Conservation (phyloP, 2,888 invertebrate genomes). For the Rhaphigaster nebulosa region DNA sequence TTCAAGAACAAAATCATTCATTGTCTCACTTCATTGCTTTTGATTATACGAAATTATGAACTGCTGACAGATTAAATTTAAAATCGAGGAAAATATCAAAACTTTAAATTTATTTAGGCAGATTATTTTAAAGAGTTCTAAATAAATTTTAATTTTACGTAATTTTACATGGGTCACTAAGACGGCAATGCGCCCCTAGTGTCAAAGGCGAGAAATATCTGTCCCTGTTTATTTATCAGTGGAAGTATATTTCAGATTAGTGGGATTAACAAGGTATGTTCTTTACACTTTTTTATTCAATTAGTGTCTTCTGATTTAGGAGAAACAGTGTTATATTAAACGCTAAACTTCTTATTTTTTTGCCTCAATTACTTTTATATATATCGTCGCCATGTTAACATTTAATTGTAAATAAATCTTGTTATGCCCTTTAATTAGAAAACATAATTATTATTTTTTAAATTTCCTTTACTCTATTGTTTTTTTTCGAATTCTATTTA, state of each 20-base stretch:
- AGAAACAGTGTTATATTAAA: neutral
- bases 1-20: constrained; percentile 53
- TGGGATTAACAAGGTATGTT: constrained; percentile 51
- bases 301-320: neutral
- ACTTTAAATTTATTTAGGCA: neutral
- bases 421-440: neutral
- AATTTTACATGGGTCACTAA: neutral
- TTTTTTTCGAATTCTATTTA: neutral
- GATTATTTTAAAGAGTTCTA: neutral
- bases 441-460: neutral
- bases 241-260: constrained; percentile 43
- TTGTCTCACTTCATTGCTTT: neutral
- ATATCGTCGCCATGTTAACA: neutral
- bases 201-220: constrained; percentile 34
- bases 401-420: constrained; percentile 22
- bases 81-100: neutral
- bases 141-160: constrained; percentile 5
- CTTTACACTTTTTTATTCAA: neutral
- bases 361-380: neutral
- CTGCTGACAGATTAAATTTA: neutral
- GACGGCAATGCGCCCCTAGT: constrained; percentile 40
- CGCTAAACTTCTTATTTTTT: neutral
- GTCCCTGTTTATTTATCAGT: constrained; percentile 53
- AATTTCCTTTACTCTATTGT: neutral
- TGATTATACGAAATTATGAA: neutral